Evolutionary conservation across 2,888 invertebrate genomes (phyloP).

Genomic region (Candidula unifasciata): DNA sequence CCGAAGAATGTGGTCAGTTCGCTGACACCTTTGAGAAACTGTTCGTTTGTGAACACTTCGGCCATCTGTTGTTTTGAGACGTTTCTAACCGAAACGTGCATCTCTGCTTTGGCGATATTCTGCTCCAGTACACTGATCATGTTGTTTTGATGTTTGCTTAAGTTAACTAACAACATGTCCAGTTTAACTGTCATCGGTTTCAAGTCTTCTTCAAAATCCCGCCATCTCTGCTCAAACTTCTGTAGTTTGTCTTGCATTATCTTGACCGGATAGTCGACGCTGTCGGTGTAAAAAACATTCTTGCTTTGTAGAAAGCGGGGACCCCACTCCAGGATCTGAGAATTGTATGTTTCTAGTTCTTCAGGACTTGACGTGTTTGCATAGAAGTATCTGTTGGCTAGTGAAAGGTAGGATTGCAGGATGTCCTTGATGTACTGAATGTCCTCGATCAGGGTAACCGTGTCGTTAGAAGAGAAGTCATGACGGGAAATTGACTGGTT

Average conservation of each 20-base stretch:
- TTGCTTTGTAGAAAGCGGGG: constrained; percentile 61
- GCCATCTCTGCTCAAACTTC: constrained; percentile 55
- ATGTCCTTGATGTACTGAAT: neutral
- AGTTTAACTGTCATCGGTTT: constrained; percentile 55
- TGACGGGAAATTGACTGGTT: constrained; percentile 58
- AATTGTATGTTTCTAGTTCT: constrained; percentile 52
- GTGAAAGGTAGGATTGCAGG: constrained; percentile 48
- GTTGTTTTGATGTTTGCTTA: constrained; percentile 52
- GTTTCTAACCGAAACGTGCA: constrained; percentile 54
- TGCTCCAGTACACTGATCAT: constrained; percentile 52
- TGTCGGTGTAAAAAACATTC: constrained; percentile 63
- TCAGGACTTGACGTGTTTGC: constrained; percentile 54
- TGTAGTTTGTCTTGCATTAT: constrained; percentile 56
- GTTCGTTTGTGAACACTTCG: constrained; percentile 55
- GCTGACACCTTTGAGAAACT: constrained; percentile 56
- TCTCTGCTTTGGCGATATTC: constrained; percentile 48
- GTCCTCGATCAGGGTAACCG: neutral
- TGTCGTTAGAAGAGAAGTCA: constrained; percentile 42
- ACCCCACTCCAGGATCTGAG: constrained; percentile 57
- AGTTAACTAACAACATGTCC: constrained; percentile 44
- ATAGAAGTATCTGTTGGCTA: constrained; percentile 52
- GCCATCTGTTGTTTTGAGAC: constrained; percentile 58
- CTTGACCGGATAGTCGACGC: constrained; percentile 61
- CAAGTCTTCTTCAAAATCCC: constrained; percentile 47
- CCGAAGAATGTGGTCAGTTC: constrained; percentile 60